Evolutionary conservation across 1,140 invertebrate genomes (phyloP).

Genomic region (Trichoplusia ni): DNA sequence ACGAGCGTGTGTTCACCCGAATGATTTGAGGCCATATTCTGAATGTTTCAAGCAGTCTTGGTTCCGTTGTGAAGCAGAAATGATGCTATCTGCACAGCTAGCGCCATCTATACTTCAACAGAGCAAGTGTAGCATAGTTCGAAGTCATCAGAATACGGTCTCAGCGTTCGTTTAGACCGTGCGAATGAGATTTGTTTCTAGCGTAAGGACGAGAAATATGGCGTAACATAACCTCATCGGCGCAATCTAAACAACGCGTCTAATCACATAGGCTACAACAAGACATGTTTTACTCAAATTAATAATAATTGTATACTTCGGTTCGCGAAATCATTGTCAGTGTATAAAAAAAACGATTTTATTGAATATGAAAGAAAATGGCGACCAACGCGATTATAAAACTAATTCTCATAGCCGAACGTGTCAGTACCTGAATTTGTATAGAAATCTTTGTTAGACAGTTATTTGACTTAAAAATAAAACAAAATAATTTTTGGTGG

Average conservation of each 20-base stretch:
- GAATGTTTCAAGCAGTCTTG: no score
- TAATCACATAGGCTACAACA: not conserved
- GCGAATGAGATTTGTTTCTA: not conserved
- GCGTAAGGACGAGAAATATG: slow-evolving; percentile 8
- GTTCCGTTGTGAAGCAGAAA: no score
- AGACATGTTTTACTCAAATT: not conserved
- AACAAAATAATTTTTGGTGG: slow-evolving; percentile 53
- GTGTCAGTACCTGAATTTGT: slow-evolving; percentile 45
- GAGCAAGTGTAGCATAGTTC: no score
- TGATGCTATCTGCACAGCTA: no score
- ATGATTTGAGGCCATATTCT: not conserved
- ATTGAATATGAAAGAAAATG: no score
- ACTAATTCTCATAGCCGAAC: slow-evolving; percentile 44
- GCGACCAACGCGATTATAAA: slow-evolving; percentile 18
- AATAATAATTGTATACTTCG: slow-evolving; percentile 2
- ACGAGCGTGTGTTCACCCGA: not conserved
- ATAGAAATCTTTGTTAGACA: slow-evolving; percentile 46
- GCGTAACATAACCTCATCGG: slow-evolving; percentile 4
- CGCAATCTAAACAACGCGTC: not conserved
- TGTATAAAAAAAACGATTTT: not conserved
- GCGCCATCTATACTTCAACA: no score
- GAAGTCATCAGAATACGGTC: no score
- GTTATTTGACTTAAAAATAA: slow-evolving; percentile 48
- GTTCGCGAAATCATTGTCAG: not conserved
- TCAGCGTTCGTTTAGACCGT: not conserved